Evolutionary conservation across 2,113 vertebrate genomes (phyloP).

Genomic region (Raja brachyura): DNA sequence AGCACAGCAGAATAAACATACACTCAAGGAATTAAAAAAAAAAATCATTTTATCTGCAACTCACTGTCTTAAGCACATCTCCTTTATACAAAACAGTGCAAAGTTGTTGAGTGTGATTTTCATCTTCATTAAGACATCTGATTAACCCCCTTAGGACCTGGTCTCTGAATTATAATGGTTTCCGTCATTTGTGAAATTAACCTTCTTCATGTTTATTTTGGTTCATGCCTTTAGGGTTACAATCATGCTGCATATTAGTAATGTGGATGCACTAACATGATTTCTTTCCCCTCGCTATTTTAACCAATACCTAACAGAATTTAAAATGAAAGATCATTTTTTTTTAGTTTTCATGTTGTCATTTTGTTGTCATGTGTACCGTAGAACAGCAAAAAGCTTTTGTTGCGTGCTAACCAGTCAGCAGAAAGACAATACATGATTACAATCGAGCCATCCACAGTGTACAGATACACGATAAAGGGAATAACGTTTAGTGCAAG

Average conservation of each 20-base stretch:
- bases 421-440: too few relatives aligned
- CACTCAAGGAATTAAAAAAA: background rate
- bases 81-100: background rate
- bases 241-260: background rate
- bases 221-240: background rate
- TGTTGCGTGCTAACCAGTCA: too few relatives aligned
- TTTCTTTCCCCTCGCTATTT: background rate
- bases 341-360: too few relatives aligned
- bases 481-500: too few relatives aligned
- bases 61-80: too few relatives aligned
- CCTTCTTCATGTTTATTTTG: background rate
- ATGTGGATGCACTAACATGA: background rate
- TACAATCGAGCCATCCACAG: too few relatives aligned
- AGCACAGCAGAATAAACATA: background rate
- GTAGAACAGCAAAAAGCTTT: too few relatives aligned
- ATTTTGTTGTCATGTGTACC: too few relatives aligned
- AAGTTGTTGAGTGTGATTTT: background rate
- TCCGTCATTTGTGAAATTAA: conserved; percentile 6
- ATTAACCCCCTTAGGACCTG: background rate
- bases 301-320: background rate
- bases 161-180: background rate
- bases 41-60: background rate
- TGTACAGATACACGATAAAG: too few relatives aligned
- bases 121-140: background rate
- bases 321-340: background rate